Evolutionary conservation across 2,888 invertebrate species (phyloP).

Genomic region (Sisyra nigra): DNA sequence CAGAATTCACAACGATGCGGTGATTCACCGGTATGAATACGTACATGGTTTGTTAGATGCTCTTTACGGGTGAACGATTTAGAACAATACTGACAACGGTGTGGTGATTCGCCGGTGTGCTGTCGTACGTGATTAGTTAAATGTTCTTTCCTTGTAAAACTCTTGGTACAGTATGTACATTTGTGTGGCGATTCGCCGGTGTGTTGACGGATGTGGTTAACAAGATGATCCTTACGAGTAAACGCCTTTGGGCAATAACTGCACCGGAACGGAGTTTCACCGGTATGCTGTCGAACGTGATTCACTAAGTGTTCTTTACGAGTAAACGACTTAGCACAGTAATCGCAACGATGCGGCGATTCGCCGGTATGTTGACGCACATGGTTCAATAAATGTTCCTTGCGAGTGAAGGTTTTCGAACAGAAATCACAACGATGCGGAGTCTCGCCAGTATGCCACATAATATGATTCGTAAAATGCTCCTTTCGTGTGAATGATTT

Average conservation of each 20-base stretch:
- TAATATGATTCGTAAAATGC: slow-evolving; percentile 79
- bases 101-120: slow-evolving; percentile 78
- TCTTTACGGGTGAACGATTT: slow-evolving; percentile 77
- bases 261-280: slow-evolving; percentile 62
- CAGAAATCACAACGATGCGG: slow-evolving; percentile 67
- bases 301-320: slow-evolving; percentile 74
- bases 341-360: slow-evolving; percentile 72
- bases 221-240: slow-evolving; percentile 68
- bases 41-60: slow-evolving; percentile 71
- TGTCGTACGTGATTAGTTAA: slow-evolving; percentile 73
- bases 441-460: slow-evolving; percentile 75
- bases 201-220: slow-evolving; percentile 53
- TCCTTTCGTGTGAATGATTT: slow-evolving; percentile 80
- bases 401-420: slow-evolving; percentile 61
- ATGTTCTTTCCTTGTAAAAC: slow-evolving; percentile 67
- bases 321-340: slow-evolving; percentile 76
- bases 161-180: slow-evolving; percentile 61
- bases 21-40: slow-evolving; percentile 45
- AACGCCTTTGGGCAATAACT: slow-evolving; percentile 76
- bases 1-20: slow-evolving; percentile 56
- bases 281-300: slow-evolving; percentile 69
- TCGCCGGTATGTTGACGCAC: slow-evolving; percentile 67
- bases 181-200: slow-evolving; percentile 63
- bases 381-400: slow-evolving; percentile 61
- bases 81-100: slow-evolving; percentile 69